phyloP scores from a whole-genome alignment of 2,888 invertebrate species.

The Clusia tigrina region DNA sequence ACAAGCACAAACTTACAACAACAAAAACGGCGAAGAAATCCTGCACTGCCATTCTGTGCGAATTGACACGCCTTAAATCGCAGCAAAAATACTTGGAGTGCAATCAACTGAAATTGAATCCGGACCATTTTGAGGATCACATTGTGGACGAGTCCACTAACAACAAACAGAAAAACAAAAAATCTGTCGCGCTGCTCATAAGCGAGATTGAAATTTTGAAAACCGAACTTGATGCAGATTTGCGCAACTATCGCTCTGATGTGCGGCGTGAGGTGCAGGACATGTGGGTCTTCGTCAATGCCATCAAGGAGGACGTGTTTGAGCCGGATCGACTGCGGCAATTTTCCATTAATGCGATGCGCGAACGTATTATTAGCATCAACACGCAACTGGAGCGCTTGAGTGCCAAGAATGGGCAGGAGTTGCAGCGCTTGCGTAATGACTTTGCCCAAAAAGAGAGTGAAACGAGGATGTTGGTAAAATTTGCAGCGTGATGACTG shows the following conservation, averaged over 20 bases:
- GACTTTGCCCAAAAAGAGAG: slow-evolving; percentile 44
- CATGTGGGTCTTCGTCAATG: slow-evolving; percentile 53
- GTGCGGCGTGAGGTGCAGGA: slow-evolving; percentile 52
- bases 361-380: slow-evolving; percentile 54
- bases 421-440: slow-evolving; percentile 41
- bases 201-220: slow-evolving; percentile 56
- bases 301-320: slow-evolving; percentile 53
- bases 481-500: no score
- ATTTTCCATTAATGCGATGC: slow-evolving; percentile 48
- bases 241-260: slow-evolving; percentile 41
- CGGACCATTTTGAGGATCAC: slow-evolving; percentile 48
- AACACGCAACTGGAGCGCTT: slow-evolving; percentile 52
- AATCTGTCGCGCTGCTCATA: slow-evolving; percentile 35
- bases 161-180: background rate
- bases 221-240: slow-evolving; percentile 44
- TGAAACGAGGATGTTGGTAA: slow-evolving; percentile 45
- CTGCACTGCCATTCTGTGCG: slow-evolving; percentile 56
- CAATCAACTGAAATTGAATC: slow-evolving; percentile 58
- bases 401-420: slow-evolving; percentile 45
- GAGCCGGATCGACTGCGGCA: slow-evolving; percentile 49
- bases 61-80: slow-evolving; percentile 60
- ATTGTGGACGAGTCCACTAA: background rate
- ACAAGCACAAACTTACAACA: slow-evolving; percentile 24
- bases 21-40: slow-evolving; percentile 41
- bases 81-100: slow-evolving; percentile 64